Conservation (phyloP, 2,888 invertebrate species). For the Tenthredo mesomela region DNA sequence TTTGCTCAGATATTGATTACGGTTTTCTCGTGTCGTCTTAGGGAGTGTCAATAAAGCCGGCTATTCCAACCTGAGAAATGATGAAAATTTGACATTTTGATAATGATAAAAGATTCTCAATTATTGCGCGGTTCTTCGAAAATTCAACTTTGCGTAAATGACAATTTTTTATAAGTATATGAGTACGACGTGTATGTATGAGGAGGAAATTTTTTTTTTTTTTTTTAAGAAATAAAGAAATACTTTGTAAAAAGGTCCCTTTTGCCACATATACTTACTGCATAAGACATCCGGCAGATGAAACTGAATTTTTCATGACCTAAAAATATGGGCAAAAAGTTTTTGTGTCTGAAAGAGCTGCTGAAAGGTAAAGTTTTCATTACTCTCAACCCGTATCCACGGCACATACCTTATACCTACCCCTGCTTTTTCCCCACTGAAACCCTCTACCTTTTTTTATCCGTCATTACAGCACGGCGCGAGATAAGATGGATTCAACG, state of each 20-base stretch:
- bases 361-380: slow-evolving; percentile 1
- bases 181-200: no score
- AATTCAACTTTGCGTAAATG: background rate
- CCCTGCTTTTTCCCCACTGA: background rate
- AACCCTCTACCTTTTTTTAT: background rate
- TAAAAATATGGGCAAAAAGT: background rate
- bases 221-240: background rate
- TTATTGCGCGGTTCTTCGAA: no score
- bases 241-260: background rate
- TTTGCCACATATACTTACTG: background rate
- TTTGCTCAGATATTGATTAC: background rate
- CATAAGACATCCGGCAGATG: background rate
- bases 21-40: background rate
- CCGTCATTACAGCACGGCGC: background rate
- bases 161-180: no score
- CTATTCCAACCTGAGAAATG: background rate
- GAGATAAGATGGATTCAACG: background rate
- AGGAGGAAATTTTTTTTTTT: no score
- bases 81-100: background rate
- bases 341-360: slow-evolving; percentile 6
- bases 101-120: no score
- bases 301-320: background rate
- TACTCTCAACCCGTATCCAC: background rate
- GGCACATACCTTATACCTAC: background rate
- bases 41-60: background rate